These are phyloP conservation scores for Scylla paramamosain DNA, from an alignment of 1,140 invertebrate genomes.

Conservation along the genomic window DNA sequence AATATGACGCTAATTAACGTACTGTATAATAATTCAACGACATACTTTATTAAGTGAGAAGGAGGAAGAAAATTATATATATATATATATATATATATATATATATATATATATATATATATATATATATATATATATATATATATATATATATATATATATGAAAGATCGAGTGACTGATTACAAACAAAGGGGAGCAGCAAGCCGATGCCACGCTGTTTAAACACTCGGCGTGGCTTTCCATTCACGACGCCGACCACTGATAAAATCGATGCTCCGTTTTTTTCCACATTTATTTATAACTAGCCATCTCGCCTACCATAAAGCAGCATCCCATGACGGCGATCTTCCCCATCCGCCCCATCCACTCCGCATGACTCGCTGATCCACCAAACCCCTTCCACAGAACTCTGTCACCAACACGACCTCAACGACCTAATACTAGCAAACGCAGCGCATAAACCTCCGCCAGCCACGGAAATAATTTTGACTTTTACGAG, in stretches of 20 bases:
- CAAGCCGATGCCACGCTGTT: neutral
- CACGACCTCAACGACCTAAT: conserved; percentile 21
- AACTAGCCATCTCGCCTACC: neutral
- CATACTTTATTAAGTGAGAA: too few species aligned
- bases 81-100: too few species aligned
- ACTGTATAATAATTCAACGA: too few species aligned
- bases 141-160: too few species aligned
- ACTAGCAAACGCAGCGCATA: neutral
- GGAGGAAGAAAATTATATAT: too few species aligned
- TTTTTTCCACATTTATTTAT: neutral
- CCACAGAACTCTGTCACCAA: neutral
- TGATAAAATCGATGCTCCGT: neutral
- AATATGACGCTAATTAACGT: neutral
- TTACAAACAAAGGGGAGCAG: neutral
- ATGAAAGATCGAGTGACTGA: too few species aligned
- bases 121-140: too few species aligned
- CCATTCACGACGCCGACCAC: neutral
- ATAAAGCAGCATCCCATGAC: neutral
- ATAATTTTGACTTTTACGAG: conserved; percentile 24
- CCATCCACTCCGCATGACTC: neutral
- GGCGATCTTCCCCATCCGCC: neutral
- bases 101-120: too few species aligned
- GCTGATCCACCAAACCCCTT: neutral
- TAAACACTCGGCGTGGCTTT: neutral
- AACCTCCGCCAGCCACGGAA: neutral